Conservation (phyloP, 2,113 vertebrate genomes). For the Antennarius striatus region DNA sequence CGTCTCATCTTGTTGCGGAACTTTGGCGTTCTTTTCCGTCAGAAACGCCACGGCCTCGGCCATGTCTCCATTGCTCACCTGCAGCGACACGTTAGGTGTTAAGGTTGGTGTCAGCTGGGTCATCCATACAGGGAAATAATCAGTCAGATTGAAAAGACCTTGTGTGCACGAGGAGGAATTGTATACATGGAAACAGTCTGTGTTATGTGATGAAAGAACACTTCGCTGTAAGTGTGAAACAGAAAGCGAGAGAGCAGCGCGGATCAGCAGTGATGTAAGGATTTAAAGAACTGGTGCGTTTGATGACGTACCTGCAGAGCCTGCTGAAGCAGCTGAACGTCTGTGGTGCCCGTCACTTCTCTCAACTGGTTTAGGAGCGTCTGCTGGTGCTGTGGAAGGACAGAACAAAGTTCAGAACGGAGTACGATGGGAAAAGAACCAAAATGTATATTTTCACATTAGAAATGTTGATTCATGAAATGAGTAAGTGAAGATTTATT, state of each 20-base stretch:
- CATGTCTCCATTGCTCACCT: constrained; percentile 97
- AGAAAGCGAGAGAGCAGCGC: not conserved
- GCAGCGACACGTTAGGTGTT: constrained; percentile 1
- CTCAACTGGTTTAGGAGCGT: constrained; percentile 96
- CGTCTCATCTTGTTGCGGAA: constrained; percentile 91
- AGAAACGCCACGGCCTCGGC: constrained; percentile 93
- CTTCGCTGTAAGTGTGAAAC: not conserved
- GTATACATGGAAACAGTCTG: too few relatives aligned
- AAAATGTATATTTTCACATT: too few relatives aligned
- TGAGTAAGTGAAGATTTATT: too few relatives aligned
- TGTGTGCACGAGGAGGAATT: too few relatives aligned
- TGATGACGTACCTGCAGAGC: constrained; percentile 88
- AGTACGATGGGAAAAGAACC: too few relatives aligned
- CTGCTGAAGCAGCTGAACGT: constrained; percentile 93
- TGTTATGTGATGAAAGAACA: too few relatives aligned
- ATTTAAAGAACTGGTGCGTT: not conserved
- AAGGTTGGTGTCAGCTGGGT: not conserved
- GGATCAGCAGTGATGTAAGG: not conserved
- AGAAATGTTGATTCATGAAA: too few relatives aligned
- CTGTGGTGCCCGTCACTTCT: constrained; percentile 97
- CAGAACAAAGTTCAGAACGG: not conserved
- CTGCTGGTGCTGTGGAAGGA: constrained; percentile 88
- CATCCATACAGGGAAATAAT: too few relatives aligned
- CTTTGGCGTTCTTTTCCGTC: constrained; percentile 93
- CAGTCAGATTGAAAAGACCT: too few relatives aligned